Evolutionary conservation across 2,888 invertebrate genomes (phyloP), one percentile per base, ranked within the genome.

Genomic region (Catocala fraxini): DNA sequence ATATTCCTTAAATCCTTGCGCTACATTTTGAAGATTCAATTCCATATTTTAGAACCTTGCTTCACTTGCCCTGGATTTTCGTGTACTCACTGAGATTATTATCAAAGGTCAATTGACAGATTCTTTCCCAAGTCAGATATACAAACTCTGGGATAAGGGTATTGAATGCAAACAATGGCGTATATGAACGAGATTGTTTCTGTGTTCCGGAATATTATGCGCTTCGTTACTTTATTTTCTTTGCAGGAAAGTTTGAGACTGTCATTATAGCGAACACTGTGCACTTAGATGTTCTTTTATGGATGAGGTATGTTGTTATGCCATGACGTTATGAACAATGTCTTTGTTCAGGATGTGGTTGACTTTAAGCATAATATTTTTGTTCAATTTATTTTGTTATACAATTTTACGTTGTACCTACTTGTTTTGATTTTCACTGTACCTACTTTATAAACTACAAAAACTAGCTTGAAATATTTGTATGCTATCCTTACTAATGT

Each of bases 121-220:
- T 51, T 51, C 35, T 45, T 51, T 39, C 45, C 39, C 58, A 58
- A 55, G 43, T 59, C 52, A 47, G 25, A 34, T 39, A 25, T 33
- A 56, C 51, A 63, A 58, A 57, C 55, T 55, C 55, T 34, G 45
- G 51, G 51, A 56, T 63, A 46, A 56, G 47, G 43, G 46, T 51
- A 59, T 63, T 59, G 59, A 52, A 59, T 35, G 42, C 63, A 52
- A 63, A 63, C 59, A 63, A 59, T 59, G 47, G 52, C 5, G 7
- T 10, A 35, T 35, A 43, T 47, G 35, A 56, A 10, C 34, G 13
- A 51, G 45, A 12, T 48, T 33, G 45, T 35, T 35, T 35, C 46
- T 15, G 15, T 11, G 42, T 47, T 39, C 35, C 51, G 5, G 42
- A 47, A 47, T 52, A 52, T 52, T 46, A 58, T 13, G 25, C 48